These are phyloP conservation scores for Oscheius sp. DNA, from an alignment of 2,888 invertebrate species.

Conservation along the genomic window DNA sequence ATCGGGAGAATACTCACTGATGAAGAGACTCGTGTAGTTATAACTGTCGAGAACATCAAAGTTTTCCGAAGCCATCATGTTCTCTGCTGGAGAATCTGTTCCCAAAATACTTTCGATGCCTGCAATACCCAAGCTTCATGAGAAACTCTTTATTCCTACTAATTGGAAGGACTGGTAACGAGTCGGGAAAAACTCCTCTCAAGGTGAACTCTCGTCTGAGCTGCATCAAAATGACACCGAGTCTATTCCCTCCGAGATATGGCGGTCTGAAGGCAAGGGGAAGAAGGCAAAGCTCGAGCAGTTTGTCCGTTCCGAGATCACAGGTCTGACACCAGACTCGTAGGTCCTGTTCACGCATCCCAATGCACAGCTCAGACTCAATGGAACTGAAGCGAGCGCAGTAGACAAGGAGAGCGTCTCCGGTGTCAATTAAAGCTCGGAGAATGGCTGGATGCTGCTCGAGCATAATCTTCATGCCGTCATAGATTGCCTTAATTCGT, in stretches of 20 bases:
- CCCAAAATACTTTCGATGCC: slow-evolving; percentile 67
- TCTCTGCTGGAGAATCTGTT: slow-evolving; percentile 70
- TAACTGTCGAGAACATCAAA: slow-evolving; percentile 62
- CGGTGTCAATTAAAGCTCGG: slow-evolving; percentile 68
- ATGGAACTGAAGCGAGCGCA: slow-evolving; percentile 67
- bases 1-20: slow-evolving; percentile 56
- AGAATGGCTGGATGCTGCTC: slow-evolving; percentile 69
- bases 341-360: slow-evolving; percentile 72
- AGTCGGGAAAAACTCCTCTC: slow-evolving; percentile 64
- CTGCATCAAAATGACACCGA: slow-evolving; percentile 72
- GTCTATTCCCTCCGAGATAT: slow-evolving; percentile 71
- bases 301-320: slow-evolving; percentile 62
- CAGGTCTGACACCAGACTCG: slow-evolving; percentile 57
- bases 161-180: slow-evolving; percentile 66
- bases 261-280: slow-evolving; percentile 71
- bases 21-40: slow-evolving; percentile 65
- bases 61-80: slow-evolving; percentile 60
- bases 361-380: slow-evolving; percentile 68
- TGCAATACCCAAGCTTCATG: neutral
- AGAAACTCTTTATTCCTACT: slow-evolving; percentile 30
- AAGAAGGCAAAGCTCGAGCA: slow-evolving; percentile 64
- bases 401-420: slow-evolving; percentile 68
- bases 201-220: slow-evolving; percentile 70
- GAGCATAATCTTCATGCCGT: slow-evolving; percentile 63
- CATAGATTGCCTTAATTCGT: slow-evolving; percentile 56